phyloP scores from a whole-genome alignment of 2,113 vertebrate genomes.

The Ceyx cyanopectus region DNA sequence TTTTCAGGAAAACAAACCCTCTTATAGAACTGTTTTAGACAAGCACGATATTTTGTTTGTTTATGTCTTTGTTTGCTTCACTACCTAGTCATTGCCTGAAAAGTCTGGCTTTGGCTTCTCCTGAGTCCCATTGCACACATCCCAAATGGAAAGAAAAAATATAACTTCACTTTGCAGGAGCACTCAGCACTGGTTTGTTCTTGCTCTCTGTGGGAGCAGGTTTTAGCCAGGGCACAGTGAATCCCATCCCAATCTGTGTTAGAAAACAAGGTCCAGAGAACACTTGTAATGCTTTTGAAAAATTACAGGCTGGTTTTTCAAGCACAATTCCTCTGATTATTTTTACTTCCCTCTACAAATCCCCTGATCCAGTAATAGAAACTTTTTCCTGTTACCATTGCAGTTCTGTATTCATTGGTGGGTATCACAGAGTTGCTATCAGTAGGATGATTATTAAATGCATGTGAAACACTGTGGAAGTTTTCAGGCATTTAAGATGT shows the following conservation, averaged over 20 bases:
- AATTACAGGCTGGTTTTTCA: not conserved
- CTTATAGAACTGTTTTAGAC: not conserved
- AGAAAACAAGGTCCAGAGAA: not conserved
- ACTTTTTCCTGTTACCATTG: not conserved
- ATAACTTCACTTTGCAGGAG: not conserved
- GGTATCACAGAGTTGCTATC: not conserved
- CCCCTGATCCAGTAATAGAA: not conserved
- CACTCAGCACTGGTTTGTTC: not conserved
- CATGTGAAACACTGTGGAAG: not conserved
- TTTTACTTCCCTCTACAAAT: not conserved
- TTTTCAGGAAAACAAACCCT: not conserved
- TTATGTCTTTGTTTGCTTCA: not conserved
- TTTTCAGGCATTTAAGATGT: not conserved
- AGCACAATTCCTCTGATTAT: not conserved
- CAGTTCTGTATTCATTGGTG: not conserved
- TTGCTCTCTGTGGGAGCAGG: not conserved
- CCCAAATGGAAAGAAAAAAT: not conserved
- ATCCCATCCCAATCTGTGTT: not conserved
- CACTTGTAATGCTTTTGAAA: not conserved
- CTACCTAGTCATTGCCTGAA: not conserved
- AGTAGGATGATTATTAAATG: not conserved
- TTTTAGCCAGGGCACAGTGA: not conserved
- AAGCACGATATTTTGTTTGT: not conserved
- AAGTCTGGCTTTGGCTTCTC: constrained; percentile 12
- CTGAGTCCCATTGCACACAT: not conserved